Conservation (phyloP, 1,140 invertebrate species). For the Homalodisca vitripennis region DNA sequence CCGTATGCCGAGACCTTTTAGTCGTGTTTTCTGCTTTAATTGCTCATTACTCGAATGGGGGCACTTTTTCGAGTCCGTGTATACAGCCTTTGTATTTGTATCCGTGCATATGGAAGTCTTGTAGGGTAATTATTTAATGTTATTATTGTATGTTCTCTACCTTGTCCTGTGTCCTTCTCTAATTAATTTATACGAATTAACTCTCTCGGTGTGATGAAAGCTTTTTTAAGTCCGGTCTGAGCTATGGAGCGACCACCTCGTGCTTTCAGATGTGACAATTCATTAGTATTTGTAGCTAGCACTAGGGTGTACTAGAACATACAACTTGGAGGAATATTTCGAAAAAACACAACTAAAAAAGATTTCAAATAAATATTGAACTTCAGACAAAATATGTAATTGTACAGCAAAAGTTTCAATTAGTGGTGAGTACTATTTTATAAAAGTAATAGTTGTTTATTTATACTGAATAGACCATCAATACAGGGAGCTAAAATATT, state of each 20-base stretch:
- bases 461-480: too few relatives aligned
- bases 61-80: slow-evolving; percentile 11
- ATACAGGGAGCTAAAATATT: too few relatives aligned
- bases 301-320: too few relatives aligned
- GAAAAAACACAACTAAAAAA: too few relatives aligned
- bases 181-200: slow-evolving; percentile 22
- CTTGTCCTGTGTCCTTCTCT: background rate
- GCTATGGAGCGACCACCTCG: background rate
- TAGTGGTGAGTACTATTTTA: too few relatives aligned
- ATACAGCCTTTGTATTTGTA: background rate
- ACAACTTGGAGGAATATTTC: too few relatives aligned
- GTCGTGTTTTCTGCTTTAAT: slow-evolving; percentile 9
- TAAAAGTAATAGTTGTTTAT: too few relatives aligned
- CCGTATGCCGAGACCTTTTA: slow-evolving; percentile 18
- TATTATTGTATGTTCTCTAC: background rate
- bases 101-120: slow-evolving; percentile 9
- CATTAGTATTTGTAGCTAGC: background rate
- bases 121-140: slow-evolving; percentile 1
- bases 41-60: slow-evolving; percentile 19
- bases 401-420: too few relatives aligned
- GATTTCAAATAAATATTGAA: too few relatives aligned
- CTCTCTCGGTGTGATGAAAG: slow-evolving; percentile 6
- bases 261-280: background rate
- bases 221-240: background rate
- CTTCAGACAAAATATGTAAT: too few relatives aligned